Percentiles rank a stretch among this genome's conserved stretches.
Conservation (phyloP, 2,113 vertebrate genomes). For the Tachysurus vachellii region DNA sequence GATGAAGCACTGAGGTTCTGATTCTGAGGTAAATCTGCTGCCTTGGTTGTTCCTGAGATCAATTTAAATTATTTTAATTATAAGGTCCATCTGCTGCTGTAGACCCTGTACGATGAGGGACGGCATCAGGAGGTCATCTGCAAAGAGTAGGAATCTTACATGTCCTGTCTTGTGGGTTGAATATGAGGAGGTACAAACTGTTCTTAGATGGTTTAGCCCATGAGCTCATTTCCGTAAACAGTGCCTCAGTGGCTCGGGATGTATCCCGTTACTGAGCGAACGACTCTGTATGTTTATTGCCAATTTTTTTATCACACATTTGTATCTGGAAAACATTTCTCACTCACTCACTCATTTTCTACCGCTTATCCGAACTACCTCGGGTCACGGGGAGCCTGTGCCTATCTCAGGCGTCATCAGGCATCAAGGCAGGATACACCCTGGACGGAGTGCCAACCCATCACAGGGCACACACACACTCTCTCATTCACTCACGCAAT, state of each 20-base stretch:
- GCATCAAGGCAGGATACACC: too few species aligned
- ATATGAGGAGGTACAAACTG: not conserved
- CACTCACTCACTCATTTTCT: too few species aligned
- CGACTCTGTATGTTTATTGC: too few species aligned
- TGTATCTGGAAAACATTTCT: too few species aligned
- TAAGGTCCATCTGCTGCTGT: not conserved
- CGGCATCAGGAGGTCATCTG: not conserved
- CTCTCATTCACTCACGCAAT: too few species aligned
- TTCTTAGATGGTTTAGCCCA: not conserved
- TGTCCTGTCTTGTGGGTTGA: not conserved
- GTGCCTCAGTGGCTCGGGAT: not conserved
- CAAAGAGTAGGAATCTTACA: not conserved
- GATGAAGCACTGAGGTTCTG: not conserved
- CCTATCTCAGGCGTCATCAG: too few species aligned
- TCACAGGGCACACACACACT: too few species aligned
- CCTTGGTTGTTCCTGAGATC: not conserved
- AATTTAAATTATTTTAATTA: not conserved
- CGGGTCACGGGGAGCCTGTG: too few species aligned
- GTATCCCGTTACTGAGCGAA: not conserved
- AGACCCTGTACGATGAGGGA: not conserved
- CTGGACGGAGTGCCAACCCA: too few species aligned
- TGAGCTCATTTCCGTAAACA: not conserved
- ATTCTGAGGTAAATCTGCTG: not conserved
- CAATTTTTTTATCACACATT: too few species aligned
- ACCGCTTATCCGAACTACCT: too few species aligned